These are phyloP conservation scores for Ditylenchus weischeri DNA, from an alignment of 2,888 invertebrate species.

Conservation along the genomic window DNA sequence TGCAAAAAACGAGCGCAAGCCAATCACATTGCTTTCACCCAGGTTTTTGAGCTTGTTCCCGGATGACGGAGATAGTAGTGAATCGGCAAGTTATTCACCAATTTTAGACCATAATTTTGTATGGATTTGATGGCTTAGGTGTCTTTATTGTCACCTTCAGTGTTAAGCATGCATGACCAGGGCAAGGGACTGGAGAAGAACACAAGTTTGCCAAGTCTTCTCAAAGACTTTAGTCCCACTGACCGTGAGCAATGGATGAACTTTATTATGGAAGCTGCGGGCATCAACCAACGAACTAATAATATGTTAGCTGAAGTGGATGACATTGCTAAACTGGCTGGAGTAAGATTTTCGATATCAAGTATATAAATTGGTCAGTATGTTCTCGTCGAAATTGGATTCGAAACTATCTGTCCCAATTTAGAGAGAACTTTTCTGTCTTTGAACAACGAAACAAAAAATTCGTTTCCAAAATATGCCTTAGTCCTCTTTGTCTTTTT, in stretches of 20 bases:
- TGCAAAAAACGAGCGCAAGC: slow-evolving; percentile 25
- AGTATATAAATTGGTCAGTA: no score
- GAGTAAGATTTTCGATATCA: no score
- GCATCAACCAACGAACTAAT: slow-evolving; percentile 32
- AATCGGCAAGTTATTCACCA: slow-evolving; percentile 6
- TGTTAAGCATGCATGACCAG: slow-evolving; percentile 41
- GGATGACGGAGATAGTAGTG: slow-evolving; percentile 21
- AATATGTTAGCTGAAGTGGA: slow-evolving; percentile 16
- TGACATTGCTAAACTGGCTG: slow-evolving; percentile 20
- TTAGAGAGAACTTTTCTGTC: no score
- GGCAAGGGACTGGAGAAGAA: slow-evolving; percentile 31
- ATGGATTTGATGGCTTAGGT: slow-evolving; percentile 22
- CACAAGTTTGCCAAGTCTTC: slow-evolving; percentile 15
- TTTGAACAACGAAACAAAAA: no score
- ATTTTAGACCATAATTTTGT: slow-evolving; percentile 20
- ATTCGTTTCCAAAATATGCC: no score
- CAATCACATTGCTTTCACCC: slow-evolving; percentile 34
- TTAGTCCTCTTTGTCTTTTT: no score
- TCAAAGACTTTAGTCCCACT: slow-evolving; percentile 16
- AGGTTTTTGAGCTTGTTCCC: slow-evolving; percentile 40
- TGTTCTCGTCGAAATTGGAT: no score
- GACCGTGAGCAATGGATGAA: slow-evolving; percentile 39
- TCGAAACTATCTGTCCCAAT: no score
- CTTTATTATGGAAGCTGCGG: slow-evolving; percentile 38
- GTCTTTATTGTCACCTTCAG: slow-evolving; percentile 40